phyloP scores from a whole-genome alignment of 37 sponge, comb jelly and placozoan species.

The Halisarca cf. caerulea region DNA sequence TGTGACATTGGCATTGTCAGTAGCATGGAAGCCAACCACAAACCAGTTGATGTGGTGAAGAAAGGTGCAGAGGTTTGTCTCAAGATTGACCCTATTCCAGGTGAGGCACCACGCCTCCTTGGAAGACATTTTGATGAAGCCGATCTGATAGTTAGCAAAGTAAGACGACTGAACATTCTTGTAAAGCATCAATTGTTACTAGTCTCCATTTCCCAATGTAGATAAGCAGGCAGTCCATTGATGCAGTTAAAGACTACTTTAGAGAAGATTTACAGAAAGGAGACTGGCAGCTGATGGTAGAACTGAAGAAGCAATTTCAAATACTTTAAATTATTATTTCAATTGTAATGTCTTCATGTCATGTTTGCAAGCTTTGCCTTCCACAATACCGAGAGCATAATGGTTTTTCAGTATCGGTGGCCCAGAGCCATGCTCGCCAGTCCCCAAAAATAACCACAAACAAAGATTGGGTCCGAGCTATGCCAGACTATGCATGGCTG shows the following conservation, averaged over 20 bases:
- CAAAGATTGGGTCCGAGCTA: too few species aligned
- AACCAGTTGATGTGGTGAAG: slow-evolving; percentile 70
- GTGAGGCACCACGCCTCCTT: slow-evolving; percentile 91
- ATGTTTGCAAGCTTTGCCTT: too few species aligned
- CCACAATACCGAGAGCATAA: too few species aligned
- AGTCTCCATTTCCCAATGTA: slow-evolving; percentile 14
- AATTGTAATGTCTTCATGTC: too few species aligned
- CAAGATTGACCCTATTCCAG: slow-evolving; percentile 86
- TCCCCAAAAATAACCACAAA: too few species aligned
- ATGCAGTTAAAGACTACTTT: slow-evolving; percentile 96
- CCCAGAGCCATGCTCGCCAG: too few species aligned
- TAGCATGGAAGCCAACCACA: slow-evolving; percentile 92
- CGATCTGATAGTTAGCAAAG: slow-evolving; percentile 96
- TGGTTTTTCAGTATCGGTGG: too few species aligned
- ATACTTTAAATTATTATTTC: slow-evolving; percentile 44
- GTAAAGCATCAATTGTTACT: background rate
- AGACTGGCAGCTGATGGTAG: slow-evolving; percentile 96
- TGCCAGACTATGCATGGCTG: too few species aligned
- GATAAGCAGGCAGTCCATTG: slow-evolving; percentile 96
- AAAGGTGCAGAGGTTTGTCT: slow-evolving; percentile 92
- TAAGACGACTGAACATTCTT: slow-evolving; percentile 19
- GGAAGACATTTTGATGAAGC: slow-evolving; percentile 94
- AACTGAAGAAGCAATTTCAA: slow-evolving; percentile 89
- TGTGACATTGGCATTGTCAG: slow-evolving; percentile 77
- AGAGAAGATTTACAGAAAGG: slow-evolving; percentile 85